These are phyloP conservation scores for Alectura lathami DNA, from an alignment of 2,113 vertebrate species.

Conservation along the genomic window DNA sequence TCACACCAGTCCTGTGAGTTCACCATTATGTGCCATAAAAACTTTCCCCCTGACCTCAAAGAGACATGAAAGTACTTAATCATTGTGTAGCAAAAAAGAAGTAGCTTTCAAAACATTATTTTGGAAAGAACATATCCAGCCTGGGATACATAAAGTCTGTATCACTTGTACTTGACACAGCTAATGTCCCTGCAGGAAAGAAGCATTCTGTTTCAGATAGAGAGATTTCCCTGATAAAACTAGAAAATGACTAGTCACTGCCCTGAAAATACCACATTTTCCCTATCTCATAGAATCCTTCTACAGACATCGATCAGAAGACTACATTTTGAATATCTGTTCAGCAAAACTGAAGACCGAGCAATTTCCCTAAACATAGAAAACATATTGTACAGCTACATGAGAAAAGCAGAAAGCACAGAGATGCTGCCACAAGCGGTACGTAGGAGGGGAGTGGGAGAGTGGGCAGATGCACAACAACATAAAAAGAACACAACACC, in stretches of 20 bases:
- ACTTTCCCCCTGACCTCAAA: not conserved
- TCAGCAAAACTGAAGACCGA: constrained; percentile 47
- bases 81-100: not conserved
- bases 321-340: not conserved
- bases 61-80: not conserved
- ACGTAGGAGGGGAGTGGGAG: constrained; percentile 37
- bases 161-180: not conserved
- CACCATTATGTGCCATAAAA: not conserved
- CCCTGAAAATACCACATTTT: not conserved
- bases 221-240: not conserved
- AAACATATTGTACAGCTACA: not conserved
- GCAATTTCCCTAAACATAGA: not conserved
- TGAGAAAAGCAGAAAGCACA: not conserved
- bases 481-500: constrained; percentile 21
- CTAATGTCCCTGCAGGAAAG: constrained; percentile 8
- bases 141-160: not conserved
- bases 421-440: not conserved
- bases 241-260: not conserved
- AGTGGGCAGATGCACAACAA: constrained; percentile 35
- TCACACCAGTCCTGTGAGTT: constrained; percentile 22
- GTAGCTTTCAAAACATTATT: not conserved
- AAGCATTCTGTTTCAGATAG: not conserved
- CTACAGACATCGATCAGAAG: constrained; percentile 10
- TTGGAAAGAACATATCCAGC: not conserved
- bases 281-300: constrained; percentile 40